A percentile compares a stretch with the other conserved stretches of the same genome.
phyloP scores from a whole-genome alignment of 2,888 invertebrate genomes.

The Callimorpha dominula region DNA sequence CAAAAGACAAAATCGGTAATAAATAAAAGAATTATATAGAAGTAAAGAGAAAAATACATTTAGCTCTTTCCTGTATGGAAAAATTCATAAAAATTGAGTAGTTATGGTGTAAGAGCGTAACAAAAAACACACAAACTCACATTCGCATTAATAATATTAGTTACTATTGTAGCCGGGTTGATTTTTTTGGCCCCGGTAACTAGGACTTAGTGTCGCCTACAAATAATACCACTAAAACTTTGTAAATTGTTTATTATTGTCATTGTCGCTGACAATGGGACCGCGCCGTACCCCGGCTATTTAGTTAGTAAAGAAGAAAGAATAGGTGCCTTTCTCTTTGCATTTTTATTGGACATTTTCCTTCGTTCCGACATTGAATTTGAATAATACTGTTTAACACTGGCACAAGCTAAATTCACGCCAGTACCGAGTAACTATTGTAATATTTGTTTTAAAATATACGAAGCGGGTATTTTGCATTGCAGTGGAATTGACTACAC shows the following conservation, averaged over 20 bases:
- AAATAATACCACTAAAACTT: background rate
- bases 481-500: constrained; percentile 1
- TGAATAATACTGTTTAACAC: constrained; percentile 75
- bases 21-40: no score
- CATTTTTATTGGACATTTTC: constrained; percentile 81
- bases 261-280: constrained; percentile 31
- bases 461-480: background rate
- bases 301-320: constrained; percentile 71
- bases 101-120: no score
- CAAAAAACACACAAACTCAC: no score
- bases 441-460: constrained; percentile 26
- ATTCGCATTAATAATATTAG: no score
- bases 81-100: no score
- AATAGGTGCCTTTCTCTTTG: constrained; percentile 70
- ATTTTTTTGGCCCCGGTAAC: no score
- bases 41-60: no score
- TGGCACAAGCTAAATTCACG: constrained; percentile 59
- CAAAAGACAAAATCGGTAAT: no score
- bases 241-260: background rate
- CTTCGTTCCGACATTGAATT: constrained; percentile 61
- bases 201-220: no score
- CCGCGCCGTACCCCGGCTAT: constrained; percentile 57
- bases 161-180: no score
- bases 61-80: no score
- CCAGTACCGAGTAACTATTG: constrained; percentile 16